These are phyloP conservation scores for Aquatica leii DNA, from an alignment of 2,888 invertebrate genomes.

Conservation along the genomic window DNA sequence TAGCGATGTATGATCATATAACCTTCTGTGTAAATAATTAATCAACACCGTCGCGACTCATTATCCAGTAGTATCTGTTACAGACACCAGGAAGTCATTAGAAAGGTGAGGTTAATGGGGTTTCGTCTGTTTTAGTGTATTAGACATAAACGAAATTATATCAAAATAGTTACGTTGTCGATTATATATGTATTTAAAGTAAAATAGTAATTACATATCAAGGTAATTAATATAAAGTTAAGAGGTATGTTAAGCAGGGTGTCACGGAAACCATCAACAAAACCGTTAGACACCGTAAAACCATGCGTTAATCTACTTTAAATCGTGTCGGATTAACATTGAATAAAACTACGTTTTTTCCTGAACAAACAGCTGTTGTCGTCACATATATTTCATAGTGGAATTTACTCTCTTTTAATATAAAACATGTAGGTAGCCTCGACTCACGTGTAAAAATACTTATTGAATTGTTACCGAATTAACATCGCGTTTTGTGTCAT, in stretches of 20 bases:
- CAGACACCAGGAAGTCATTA: slow-evolving; percentile 57
- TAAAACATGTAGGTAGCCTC: slow-evolving; percentile 18
- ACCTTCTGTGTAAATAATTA: slow-evolving; percentile 53
- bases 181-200: slow-evolving; percentile 8
- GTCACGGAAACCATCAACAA: slow-evolving; percentile 7
- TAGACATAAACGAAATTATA: slow-evolving; percentile 19
- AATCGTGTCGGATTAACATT: slow-evolving; percentile 32
- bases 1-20: slow-evolving; percentile 39
- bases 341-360: slow-evolving; percentile 29
- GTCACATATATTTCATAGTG: slow-evolving; percentile 34
- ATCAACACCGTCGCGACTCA: slow-evolving; percentile 54
- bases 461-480: slow-evolving; percentile 11
- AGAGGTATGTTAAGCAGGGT: neutral
- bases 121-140: slow-evolving; percentile 26
- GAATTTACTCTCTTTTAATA: slow-evolving; percentile 29
- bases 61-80: slow-evolving; percentile 58
- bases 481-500: neutral
- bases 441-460: slow-evolving; percentile 8
- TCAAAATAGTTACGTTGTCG: slow-evolving; percentile 3
- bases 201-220: no score
- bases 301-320: slow-evolving; percentile 28
- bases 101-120: slow-evolving; percentile 50
- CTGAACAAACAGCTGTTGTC: slow-evolving; percentile 36
- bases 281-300: slow-evolving; percentile 18
- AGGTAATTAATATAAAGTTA: slow-evolving; percentile 10